Evolutionary conservation across 2,888 invertebrate species (phyloP).

Genomic region (Eumerus sabulonum): DNA sequence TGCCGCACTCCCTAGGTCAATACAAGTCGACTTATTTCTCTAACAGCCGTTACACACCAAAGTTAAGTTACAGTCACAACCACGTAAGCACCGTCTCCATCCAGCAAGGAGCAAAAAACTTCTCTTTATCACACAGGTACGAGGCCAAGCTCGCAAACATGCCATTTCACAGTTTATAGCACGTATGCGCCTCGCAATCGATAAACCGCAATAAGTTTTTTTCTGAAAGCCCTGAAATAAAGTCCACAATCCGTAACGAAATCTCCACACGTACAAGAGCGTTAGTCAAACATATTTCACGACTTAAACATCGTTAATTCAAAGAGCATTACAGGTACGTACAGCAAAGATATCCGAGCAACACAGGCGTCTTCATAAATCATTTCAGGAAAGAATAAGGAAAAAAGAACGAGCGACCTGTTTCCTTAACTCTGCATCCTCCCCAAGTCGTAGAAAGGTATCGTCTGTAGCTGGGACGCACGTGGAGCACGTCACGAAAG

Average conservation of each 20-base stretch:
- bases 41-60: no score
- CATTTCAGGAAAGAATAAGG: conserved; percentile 18
- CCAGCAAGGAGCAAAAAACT: no score
- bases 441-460: conserved; percentile 17
- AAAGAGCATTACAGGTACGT: conserved; percentile 24
- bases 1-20: no score
- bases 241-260: conserved; percentile 5
- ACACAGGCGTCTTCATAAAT: conserved; percentile 50
- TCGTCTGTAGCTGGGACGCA: conserved; percentile 22
- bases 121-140: no score
- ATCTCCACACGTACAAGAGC: conserved; percentile 47
- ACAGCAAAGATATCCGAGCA: background rate
- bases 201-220: background rate
- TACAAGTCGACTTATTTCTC: no score
- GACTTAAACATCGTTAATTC: conserved; percentile 57
- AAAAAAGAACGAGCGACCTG: conserved; percentile 20
- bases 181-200: background rate
- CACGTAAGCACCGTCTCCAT: no score
- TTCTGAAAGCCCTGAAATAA: background rate
- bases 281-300: conserved; percentile 49
- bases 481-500: conserved; percentile 21
- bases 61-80: no score
- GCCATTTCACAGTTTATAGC: background rate
- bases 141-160: conserved; percentile 1
- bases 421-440: background rate